Conservation (phyloP, 2,888 invertebrate species). For the Clusia tigrina region DNA sequence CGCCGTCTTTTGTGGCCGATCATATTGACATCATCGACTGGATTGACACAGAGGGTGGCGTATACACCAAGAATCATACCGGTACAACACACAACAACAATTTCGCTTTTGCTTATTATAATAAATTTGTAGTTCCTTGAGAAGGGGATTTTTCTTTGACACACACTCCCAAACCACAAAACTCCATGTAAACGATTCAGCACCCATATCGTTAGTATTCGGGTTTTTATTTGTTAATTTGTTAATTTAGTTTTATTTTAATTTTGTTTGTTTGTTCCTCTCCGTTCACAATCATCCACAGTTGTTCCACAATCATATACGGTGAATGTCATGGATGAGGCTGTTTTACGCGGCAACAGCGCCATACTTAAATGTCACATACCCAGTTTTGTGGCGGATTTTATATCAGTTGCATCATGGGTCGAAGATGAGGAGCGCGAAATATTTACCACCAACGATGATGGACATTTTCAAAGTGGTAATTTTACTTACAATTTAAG, state of each 20-base stretch:
- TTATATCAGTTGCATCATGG: slow-evolving; percentile 86
- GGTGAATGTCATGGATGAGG: slow-evolving; percentile 92
- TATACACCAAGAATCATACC: slow-evolving; percentile 72
- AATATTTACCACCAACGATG: slow-evolving; percentile 58
- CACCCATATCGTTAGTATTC: slow-evolving; percentile 10
- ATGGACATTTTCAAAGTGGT: slow-evolving; percentile 46
- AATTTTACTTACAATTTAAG: slow-evolving; percentile 34
- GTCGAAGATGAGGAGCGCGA: slow-evolving; percentile 78
- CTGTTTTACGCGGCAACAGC: slow-evolving; percentile 88
- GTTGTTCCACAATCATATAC: slow-evolving; percentile 90
- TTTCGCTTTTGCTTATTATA: slow-evolving; percentile 1
- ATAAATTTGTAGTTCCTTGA: slow-evolving; percentile 23
- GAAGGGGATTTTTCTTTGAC: slow-evolving; percentile 46
- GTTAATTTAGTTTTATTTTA: slow-evolving; percentile 13
- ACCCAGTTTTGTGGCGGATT: slow-evolving; percentile 92
- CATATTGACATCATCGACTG: slow-evolving; percentile 76
- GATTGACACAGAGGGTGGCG: slow-evolving; percentile 82
- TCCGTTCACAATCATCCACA: slow-evolving; percentile 62
- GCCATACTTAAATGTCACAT: slow-evolving; percentile 93
- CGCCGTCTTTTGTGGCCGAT: slow-evolving; percentile 89
- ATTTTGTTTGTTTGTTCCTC: slow-evolving; percentile 16
- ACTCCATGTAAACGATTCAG: not conserved
- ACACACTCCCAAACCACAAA: not conserved
- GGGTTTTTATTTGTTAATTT: slow-evolving; percentile 13
- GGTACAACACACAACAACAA: slow-evolving; percentile 67